Evolutionary conservation across 2,113 vertebrate species (phyloP), one percentile per base, ranked within the genome.

Genomic region (Galbula dea): DNA sequence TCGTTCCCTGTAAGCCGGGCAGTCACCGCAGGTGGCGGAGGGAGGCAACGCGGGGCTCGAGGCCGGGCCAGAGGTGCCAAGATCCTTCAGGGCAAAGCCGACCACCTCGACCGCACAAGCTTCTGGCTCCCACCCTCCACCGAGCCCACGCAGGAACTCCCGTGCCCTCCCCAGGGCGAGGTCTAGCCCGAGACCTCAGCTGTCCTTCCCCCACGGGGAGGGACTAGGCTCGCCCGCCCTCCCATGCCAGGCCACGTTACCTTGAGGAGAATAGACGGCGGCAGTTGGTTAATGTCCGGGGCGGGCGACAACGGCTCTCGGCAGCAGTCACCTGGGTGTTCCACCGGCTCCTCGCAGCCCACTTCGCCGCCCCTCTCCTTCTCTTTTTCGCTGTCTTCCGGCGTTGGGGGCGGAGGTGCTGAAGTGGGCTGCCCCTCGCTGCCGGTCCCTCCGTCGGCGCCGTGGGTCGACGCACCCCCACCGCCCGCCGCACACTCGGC

Each of bases 181-280:
- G 55, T 51, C 43, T 23, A 24, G 62, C 8, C 15, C 85, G 17
- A 43, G 48, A 34, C 20, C 9, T 10, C 45, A 27, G 11, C 22
- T 13, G 10, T 37, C 34, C 14, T 9, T 20, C 22, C 39, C 43
- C 39, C n/a, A 14, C 57, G 15, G 11, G 7, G 10, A 77, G 10
- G 10, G 4, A 10, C 10, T 3, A 6, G 17, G 37, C 84, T 57
- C 29, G 11, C 19, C 48, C 43, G 26, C 59, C 19, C 66, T 7
- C n/a, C 20, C 11, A 32, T 3, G 13, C 18, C 65, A 32, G 95
- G 27, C 96, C 93, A 99, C 99, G 99, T 99, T 99, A 99, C 99
- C 99, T 99, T 99, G 54, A 99, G 98, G 52, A 99, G 98, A 77
- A 99, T 99, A 92, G 99, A 99, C 45, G 99, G 98, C 71, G 99